These are phyloP conservation scores for Bombyx mandarina DNA, from an alignment of 1,140 invertebrate species.

Conservation along the genomic window DNA sequence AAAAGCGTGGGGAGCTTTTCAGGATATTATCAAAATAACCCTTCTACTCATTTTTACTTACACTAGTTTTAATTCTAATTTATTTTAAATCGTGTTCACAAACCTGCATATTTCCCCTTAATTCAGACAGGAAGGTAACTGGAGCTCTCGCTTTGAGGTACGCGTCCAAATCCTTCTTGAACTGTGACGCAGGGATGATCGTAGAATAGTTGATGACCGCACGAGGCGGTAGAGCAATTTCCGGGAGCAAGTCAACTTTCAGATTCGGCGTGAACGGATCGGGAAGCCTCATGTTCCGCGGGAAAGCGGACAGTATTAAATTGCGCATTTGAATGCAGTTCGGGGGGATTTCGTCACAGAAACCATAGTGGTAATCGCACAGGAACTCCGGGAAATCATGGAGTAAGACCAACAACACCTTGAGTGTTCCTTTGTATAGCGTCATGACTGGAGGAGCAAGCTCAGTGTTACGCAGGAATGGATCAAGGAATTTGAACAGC, in stretches of 20 bases:
- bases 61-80: not conserved
- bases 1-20: too few relatives aligned
- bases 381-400: constrained; percentile 99
- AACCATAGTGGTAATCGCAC: constrained; percentile 99
- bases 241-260: constrained; percentile 95
- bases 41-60: too few relatives aligned
- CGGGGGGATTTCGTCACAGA: constrained; percentile 98
- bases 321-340: constrained; percentile 99
- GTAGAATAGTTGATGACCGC: constrained; percentile 91
- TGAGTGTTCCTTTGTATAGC: constrained; percentile 95
- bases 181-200: constrained; percentile 88
- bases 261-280: constrained; percentile 98
- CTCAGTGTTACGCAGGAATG: constrained; percentile 97
- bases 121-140: constrained; percentile 94
- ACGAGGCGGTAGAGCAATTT: constrained; percentile 87
- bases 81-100: not conserved
- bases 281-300: constrained; percentile 96
- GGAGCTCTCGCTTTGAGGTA: constrained; percentile 95
- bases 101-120: constrained; percentile 91
- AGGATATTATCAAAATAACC: too few relatives aligned
- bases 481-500: constrained; percentile 96
- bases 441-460: constrained; percentile 92
- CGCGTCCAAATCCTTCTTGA: constrained; percentile 96
- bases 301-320: constrained; percentile 97
- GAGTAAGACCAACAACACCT: constrained; percentile 94